phyloP scores from a whole-genome alignment of 2,113 vertebrate genomes.

The Pelecanoides urinatrix region DNA sequence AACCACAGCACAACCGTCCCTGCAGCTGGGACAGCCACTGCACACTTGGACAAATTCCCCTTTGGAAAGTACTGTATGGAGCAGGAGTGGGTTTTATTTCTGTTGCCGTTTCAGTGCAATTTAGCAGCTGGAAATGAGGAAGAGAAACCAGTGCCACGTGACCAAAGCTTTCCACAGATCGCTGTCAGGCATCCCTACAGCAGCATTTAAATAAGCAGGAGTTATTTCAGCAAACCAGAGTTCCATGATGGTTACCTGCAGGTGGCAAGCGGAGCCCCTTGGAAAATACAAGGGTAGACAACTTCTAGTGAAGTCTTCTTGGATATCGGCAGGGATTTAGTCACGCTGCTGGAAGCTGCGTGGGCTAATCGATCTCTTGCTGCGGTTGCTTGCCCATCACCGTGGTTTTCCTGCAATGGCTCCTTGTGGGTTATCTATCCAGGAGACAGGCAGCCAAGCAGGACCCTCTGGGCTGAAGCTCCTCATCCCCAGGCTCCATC shows the following conservation, averaged over 20 bases:
- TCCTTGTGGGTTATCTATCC: neutral
- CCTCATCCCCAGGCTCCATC: neutral
- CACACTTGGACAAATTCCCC: neutral
- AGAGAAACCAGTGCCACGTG: neutral
- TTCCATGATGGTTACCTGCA: neutral
- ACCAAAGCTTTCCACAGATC: neutral
- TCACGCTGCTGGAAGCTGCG: neutral
- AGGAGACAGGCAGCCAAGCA: neutral
- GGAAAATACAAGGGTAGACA: neutral
- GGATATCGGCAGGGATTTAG: neutral
- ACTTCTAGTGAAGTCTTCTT: neutral
- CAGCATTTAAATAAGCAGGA: neutral
- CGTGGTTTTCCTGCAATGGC: neutral
- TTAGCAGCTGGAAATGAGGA: neutral
- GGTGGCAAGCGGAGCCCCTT: neutral
- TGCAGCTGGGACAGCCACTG: neutral
- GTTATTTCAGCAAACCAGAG: neutral
- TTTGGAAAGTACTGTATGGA: neutral
- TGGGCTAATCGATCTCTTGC: neutral
- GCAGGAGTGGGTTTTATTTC: neutral
- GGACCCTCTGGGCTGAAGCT: neutral
- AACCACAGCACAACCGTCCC: neutral
- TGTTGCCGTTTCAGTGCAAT: neutral
- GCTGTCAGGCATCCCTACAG: accelerated
- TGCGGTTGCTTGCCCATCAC: neutral